Conservation (phyloP, 2,113 vertebrate species). For the Sphyrna mokarran region DNA sequence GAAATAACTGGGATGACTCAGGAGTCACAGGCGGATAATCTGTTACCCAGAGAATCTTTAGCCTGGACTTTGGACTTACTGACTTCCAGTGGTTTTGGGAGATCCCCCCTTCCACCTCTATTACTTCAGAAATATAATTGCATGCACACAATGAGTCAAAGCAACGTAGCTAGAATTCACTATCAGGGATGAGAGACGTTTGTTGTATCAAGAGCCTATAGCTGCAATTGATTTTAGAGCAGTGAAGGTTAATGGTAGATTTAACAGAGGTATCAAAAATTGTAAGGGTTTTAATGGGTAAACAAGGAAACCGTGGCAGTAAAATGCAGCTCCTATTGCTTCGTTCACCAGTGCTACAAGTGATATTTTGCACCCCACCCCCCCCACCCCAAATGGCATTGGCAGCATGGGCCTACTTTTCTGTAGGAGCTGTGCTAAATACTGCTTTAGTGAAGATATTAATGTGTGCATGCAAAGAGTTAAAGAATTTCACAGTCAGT, state of each 20-base stretch:
- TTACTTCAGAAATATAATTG: neutral
- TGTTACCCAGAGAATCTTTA: neutral
- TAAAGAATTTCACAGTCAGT: too few relatives aligned
- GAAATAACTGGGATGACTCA: neutral
- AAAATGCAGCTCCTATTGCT: neutral
- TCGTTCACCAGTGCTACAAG: neutral
- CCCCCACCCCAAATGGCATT: neutral
- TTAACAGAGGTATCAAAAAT: neutral
- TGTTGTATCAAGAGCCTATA: neutral
- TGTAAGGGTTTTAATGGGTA: neutral
- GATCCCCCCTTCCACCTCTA: neutral
- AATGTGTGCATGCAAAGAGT: too few relatives aligned
- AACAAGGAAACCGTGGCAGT: neutral
- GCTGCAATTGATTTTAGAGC: neutral
- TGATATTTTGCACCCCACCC: neutral
- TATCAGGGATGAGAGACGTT: neutral
- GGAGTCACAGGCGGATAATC: neutral
- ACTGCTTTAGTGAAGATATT: too few relatives aligned
- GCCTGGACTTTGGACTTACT: neutral
- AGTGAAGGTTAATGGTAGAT: neutral
- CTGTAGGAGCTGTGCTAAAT: too few relatives aligned
- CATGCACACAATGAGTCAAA: neutral
- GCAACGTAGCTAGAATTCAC: neutral
- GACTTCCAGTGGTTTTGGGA: neutral
- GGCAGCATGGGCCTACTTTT: too few relatives aligned